Evolutionary conservation across 1,140 invertebrate genomes (phyloP).

Genomic region (Metaphire vulgaris): DNA sequence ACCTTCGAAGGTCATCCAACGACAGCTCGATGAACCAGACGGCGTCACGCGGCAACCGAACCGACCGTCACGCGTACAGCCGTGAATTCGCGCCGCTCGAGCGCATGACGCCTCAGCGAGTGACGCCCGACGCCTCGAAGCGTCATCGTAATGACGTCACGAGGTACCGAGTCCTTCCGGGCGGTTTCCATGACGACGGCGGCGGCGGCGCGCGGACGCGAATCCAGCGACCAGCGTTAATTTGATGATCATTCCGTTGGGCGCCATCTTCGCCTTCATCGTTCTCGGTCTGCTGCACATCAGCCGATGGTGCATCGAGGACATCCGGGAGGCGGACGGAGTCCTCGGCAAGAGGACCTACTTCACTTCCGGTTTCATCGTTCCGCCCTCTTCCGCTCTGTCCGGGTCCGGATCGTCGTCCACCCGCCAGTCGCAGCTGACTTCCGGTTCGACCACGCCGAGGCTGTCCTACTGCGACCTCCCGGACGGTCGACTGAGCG

Average conservation of each 20-base stretch:
- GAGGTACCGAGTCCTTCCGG: not conserved
- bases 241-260: not conserved
- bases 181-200: not conserved
- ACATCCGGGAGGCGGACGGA: not conserved
- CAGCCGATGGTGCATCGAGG: not conserved
- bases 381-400: too few species aligned
- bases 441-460: not conserved
- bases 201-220: too few species aligned
- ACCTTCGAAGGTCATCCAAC: too few species aligned
- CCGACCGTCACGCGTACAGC: too few species aligned
- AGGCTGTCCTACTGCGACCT: too few species aligned
- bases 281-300: not conserved
- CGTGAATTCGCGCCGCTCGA: too few species aligned
- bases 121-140: not conserved
- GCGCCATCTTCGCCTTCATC: not conserved
- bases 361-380: not conserved
- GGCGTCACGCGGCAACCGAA: too few species aligned
- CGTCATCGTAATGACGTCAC: not conserved
- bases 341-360: not conserved
- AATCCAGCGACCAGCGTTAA: not conserved
- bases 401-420: not conserved
- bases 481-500: too few species aligned
- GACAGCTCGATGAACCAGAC: too few species aligned
- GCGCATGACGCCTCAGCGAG: not conserved
- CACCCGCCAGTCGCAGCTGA: not conserved